Evolutionary conservation across 2,888 invertebrate species (phyloP), one percentile per base, ranked within the genome.

Genomic region (Trissoscelio sp.): DNA sequence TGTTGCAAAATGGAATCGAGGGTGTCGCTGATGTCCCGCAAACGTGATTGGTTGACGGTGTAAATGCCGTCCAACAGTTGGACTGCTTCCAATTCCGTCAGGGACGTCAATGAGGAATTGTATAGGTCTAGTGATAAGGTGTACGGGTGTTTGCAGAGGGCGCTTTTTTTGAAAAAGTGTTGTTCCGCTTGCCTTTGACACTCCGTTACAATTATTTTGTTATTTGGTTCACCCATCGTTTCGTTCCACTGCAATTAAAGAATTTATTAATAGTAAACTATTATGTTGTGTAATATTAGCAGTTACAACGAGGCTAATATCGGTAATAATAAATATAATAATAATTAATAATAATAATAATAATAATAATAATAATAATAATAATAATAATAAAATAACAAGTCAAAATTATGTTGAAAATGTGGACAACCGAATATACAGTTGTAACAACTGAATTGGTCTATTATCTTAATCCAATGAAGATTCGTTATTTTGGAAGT

Each of bases 71-170:
- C 84, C 1, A 75, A 55, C 9, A 85, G 16, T 7, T 58, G 78
- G 53, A 89, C 69, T 39, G 88, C 86, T 64, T 84, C 87, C 79
- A 86, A 85, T 11, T 85, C 77, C 48, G 80, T 51, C 31, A 91
- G 87, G 77, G 87, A 89, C 46, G 83, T 79, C 66, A 90, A 80
- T 14, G 89, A 87, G 3, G 90, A 85, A 66, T 85, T 82, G 82
- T 88, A 89, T n/a, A 92, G 87, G 83, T 96, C 96, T 83, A 96
- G 92, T 42, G 95, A 95, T 74, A 97, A 92, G 84, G 95, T 94
- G 91, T 96, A 96, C 0, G 96, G 96, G 92, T 96, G 96, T 28
- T 83, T 86, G 9, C 93, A 92, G 64, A 91, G 88, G 42, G 89
- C 88, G 11, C 87, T 85, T 66, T 88, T 88, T 34, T 90, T 86